A percentile compares a stretch with the other conserved stretches of the same genome.
These are phyloP conservation scores for Phasia obesa DNA, from an alignment of 2,888 invertebrate species.

Conservation along the genomic window DNA sequence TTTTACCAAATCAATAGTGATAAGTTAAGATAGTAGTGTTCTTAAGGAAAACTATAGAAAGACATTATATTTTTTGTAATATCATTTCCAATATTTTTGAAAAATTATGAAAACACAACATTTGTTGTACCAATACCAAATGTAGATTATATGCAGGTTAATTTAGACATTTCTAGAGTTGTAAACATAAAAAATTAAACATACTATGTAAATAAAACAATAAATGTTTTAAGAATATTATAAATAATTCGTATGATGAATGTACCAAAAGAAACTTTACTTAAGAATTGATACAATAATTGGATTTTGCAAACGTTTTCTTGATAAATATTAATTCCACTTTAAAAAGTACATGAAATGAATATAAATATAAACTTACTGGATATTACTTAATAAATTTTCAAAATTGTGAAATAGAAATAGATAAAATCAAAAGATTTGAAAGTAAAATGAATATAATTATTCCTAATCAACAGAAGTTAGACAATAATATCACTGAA, in stretches of 20 bases:
- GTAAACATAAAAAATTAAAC: too few species aligned
- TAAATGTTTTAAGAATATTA: not conserved
- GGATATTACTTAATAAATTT: too few species aligned
- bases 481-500: too few species aligned
- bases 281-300: conserved; percentile 2
- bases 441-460: not conserved
- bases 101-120: not conserved
- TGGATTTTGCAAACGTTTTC: not conserved
- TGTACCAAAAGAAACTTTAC: too few species aligned
- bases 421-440: too few species aligned
- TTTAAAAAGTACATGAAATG: too few species aligned
- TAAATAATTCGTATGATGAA: too few species aligned
- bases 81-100: not conserved
- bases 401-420: too few species aligned
- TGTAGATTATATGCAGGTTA: not conserved
- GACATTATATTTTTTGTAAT: not conserved
- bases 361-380: too few species aligned
- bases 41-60: too few species aligned
- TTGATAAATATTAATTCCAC: not conserved
- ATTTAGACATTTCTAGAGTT: not conserved
- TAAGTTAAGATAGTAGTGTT: too few species aligned
- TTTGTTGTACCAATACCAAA: conserved; percentile 9
- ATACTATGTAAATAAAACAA: too few species aligned
- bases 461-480: not conserved
- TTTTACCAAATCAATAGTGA: not conserved